Percentiles rank a stretch among this genome's conserved stretches.
These are phyloP conservation scores for Chrysina gloriosa DNA, from an alignment of 2,888 invertebrate genomes.

Conservation along the genomic window DNA sequence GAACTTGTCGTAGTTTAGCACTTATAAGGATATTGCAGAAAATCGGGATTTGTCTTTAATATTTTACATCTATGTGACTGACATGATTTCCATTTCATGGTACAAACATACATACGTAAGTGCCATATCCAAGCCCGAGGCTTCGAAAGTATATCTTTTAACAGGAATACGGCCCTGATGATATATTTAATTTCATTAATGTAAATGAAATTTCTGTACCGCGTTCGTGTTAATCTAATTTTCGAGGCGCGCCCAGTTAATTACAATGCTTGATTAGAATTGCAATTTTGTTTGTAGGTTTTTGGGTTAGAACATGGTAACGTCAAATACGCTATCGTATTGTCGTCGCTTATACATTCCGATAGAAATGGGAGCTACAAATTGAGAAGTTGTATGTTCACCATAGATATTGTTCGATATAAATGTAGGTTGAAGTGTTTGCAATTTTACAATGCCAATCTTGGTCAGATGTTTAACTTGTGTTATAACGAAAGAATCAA, in stretches of 20 bases:
- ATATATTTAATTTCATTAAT: constrained; percentile 1
- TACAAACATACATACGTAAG: too few species aligned
- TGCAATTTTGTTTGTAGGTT: constrained; percentile 17
- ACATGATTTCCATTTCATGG: too few species aligned
- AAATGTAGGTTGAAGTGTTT: background rate
- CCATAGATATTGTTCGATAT: background rate
- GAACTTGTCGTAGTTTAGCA: too few species aligned
- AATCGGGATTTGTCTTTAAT: too few species aligned
- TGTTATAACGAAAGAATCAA: background rate
- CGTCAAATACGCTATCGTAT: background rate
- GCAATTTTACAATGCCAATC: background rate
- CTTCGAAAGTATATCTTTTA: too few species aligned
- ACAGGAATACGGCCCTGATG: constrained; percentile 19
- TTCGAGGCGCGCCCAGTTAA: constrained; percentile 9
- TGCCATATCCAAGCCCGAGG: too few species aligned
- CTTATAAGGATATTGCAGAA: too few species aligned
- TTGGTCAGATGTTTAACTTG: constrained; percentile 1
- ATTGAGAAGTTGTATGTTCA: background rate
- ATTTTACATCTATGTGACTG: too few species aligned
- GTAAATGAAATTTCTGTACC: background rate
- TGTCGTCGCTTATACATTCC: background rate
- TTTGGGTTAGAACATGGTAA: constrained; percentile 21
- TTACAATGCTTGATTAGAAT: constrained; percentile 18
- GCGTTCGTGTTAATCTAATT: constrained; percentile 12
- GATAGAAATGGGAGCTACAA: background rate